These are phyloP conservation scores for Eilema caniola DNA, from an alignment of 2,888 invertebrate species.

Conservation along the genomic window DNA sequence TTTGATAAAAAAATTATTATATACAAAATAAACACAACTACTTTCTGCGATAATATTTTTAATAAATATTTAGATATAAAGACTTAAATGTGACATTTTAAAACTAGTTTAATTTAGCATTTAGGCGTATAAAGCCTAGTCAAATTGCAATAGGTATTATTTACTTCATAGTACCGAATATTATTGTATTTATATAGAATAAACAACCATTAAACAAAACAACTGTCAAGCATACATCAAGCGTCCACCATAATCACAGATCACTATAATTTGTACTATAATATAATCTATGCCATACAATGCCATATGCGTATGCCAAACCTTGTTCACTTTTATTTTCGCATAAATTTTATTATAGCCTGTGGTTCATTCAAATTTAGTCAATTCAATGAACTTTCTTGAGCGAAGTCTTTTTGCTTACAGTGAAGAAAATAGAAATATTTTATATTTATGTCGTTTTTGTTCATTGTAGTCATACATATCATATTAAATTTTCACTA, in stretches of 20 bases:
- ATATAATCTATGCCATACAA: no score
- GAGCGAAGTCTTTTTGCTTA: background rate
- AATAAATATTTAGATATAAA: background rate
- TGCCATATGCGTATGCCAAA: no score
- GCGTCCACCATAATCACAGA: conserved; percentile 12
- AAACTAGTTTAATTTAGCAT: background rate
- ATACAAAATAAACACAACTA: conserved; percentile 15
- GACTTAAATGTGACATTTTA: background rate
- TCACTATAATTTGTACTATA: no score
- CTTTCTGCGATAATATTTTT: background rate
- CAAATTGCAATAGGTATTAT: background rate
- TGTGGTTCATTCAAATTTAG: background rate
- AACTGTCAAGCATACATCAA: conserved; percentile 9
- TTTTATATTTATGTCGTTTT: no score
- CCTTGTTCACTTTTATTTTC: no score
- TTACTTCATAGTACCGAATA: background rate
- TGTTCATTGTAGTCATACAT: no score
- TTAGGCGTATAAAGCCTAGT: background rate
- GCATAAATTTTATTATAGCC: no score
- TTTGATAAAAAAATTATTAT: background rate
- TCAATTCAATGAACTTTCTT: background rate
- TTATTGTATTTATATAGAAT: background rate
- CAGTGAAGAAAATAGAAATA: no score
- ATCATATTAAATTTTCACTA: no score
- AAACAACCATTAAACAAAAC: no score